phyloP scores from a whole-genome alignment of 2,113 vertebrate genomes.

The Xenopus borealis region DNA sequence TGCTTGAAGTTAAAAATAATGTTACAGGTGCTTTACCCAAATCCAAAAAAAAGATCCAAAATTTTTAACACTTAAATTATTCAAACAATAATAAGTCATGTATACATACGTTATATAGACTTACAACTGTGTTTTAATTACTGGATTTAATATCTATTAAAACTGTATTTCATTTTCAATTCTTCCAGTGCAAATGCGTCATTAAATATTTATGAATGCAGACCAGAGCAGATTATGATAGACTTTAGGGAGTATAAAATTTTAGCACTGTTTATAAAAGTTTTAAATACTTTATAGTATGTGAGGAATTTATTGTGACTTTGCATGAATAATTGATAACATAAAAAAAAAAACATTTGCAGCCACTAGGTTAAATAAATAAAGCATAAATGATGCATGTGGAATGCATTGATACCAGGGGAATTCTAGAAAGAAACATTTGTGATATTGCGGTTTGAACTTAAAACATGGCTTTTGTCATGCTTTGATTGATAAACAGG shows the following conservation, averaged over 20 bases:
- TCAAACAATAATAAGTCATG: neutral
- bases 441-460: conserved; percentile 16
- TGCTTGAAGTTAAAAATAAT: too few relatives aligned
- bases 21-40: too few relatives aligned
- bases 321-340: conserved; percentile 55
- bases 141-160: conserved; percentile 31
- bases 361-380: conserved; percentile 47
- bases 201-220: conserved; percentile 55
- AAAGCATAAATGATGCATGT: conserved; percentile 49
- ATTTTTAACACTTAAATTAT: neutral
- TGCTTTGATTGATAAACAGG: neutral
- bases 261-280: conserved; percentile 50
- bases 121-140: conserved; percentile 17
- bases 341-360: conserved; percentile 25
- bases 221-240: conserved; percentile 45
- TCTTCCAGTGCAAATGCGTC: conserved; percentile 39
- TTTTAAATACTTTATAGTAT: conserved; percentile 54
- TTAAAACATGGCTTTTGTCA: conserved; percentile 1
- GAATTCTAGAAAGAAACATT: conserved; percentile 20
- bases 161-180: conserved; percentile 34
- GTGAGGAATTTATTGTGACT: conserved; percentile 48
- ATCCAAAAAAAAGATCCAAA: neutral
- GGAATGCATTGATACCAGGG: conserved; percentile 38
- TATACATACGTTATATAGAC: conserved; percentile 28
- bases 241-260: conserved; percentile 47